Evolutionary conservation across 2,113 vertebrate genomes (phyloP), one percentile per base, ranked within the genome.

Genomic region (Crotalus tigris): DNA sequence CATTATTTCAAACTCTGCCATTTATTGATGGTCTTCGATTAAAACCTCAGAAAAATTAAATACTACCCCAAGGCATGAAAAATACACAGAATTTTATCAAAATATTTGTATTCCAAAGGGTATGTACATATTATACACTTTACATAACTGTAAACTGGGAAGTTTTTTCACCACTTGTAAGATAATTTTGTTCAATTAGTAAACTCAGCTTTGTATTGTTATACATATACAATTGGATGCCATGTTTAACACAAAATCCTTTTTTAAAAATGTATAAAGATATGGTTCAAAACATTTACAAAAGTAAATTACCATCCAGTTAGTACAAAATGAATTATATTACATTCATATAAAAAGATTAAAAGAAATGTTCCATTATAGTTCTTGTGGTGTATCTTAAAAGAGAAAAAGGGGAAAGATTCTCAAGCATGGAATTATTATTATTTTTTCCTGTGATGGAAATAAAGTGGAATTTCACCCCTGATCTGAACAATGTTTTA

Each of bases 111-210:
- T 98, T 98, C 96, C 97, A 97, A 97, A 96, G 97, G 97, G 97
- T 98, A 98, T 98, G 94, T 98, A 98, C 98, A 98, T 98, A 98
- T 97, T 92, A 98, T 98, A 98, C 98, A 98, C 97, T 98, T 98
- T 98, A 98, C 97, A 97, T 97, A 96, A 94, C 97, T 97, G 97
- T 93, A 90, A 96, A 96, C 95, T 96, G 92, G 92, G 11, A 94
- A 95, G 87, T 12, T 92, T 91, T 92, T 95, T 96, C 55, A 46
- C 55, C 57, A 97, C 95, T 98, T 96, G 98, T 95, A 97, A 97
- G 91, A 90, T 97, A 96, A 97, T 97, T 95, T 96, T 96, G 96
- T 96, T 96, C 95, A 96, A 96, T 85, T 96, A 94, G 94, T 96
- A 97, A 97, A 95, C 59, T 93, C 94, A 97, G 96, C 93, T 96